Conservation (phyloP, 1,140 invertebrate genomes). For the Hetaerina americana region DNA sequence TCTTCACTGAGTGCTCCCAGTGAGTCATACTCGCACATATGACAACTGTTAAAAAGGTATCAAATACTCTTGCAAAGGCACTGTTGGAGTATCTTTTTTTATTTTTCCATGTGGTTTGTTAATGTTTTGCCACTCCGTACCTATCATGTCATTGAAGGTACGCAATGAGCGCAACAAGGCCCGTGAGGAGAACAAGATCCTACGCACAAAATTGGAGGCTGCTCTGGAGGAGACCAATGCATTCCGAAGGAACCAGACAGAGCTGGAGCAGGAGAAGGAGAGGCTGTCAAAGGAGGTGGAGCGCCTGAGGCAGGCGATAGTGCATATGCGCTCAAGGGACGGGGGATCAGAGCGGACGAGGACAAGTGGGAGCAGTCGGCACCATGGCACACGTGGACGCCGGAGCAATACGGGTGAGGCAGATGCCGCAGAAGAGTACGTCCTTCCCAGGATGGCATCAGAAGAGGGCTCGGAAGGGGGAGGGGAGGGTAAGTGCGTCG, state of each 20-base stretch:
- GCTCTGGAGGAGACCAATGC: conserved; percentile 61
- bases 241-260: conserved; percentile 65
- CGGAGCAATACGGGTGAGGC: conserved; percentile 22
- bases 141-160: conserved; percentile 32
- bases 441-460: conserved; percentile 47
- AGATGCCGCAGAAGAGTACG: conserved; percentile 44
- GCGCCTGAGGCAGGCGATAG: conserved; percentile 28
- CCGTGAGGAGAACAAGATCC: conserved; percentile 68
- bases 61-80: no score
- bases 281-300: conserved; percentile 69
- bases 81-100: no score
- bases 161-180: conserved; percentile 75
- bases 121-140: no score
- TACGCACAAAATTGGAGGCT: conserved; percentile 65
- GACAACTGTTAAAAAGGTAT: no score
- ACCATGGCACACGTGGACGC: conserved; percentile 12
- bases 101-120: no score
- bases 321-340: neutral
- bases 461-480: conserved; percentile 25
- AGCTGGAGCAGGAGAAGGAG: conserved; percentile 66
- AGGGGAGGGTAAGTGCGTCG: neutral
- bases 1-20: no score
- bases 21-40: no score
- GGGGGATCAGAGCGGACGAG: conserved; percentile 25
- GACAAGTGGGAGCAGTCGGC: conserved; percentile 19